Conservation (phyloP, 2,113 vertebrate species). For the Nycticryphes semicollaris region DNA sequence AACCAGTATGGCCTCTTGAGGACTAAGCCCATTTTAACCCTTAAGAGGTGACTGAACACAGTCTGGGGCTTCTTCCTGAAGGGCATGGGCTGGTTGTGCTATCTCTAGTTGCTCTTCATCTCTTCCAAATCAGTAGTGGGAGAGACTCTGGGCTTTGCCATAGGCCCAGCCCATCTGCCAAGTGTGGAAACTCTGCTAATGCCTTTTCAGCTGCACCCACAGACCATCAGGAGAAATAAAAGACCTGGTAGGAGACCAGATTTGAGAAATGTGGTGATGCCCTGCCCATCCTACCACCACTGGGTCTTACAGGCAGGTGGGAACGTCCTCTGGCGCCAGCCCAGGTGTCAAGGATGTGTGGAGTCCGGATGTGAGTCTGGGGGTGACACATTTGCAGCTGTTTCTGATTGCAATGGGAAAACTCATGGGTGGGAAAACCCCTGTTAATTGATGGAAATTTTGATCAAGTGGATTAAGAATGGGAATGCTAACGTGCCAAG, state of each 20-base stretch:
- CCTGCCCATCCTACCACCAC: neutral
- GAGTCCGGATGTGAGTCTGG: neutral
- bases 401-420: neutral
- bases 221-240: neutral
- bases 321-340: neutral
- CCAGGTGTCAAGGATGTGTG: rapidly evolving
- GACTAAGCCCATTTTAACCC: neutral
- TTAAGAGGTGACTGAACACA: neutral
- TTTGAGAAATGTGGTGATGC: neutral
- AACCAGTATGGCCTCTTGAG: neutral
- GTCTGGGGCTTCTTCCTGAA: neutral
- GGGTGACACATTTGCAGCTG: neutral
- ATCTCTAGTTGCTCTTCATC: neutral
- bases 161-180: neutral
- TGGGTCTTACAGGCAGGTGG: neutral
- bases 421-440: neutral
- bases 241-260: neutral
- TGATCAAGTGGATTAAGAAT: neutral
- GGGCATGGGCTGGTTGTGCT: neutral
- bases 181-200: neutral
- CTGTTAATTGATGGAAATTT: neutral
- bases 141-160: neutral
- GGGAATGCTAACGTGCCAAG: neutral
- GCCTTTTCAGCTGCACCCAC: neutral
- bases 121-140: neutral